Evolutionary conservation across 2,888 invertebrate genomes (phyloP).

Genomic region (Actias luna): DNA sequence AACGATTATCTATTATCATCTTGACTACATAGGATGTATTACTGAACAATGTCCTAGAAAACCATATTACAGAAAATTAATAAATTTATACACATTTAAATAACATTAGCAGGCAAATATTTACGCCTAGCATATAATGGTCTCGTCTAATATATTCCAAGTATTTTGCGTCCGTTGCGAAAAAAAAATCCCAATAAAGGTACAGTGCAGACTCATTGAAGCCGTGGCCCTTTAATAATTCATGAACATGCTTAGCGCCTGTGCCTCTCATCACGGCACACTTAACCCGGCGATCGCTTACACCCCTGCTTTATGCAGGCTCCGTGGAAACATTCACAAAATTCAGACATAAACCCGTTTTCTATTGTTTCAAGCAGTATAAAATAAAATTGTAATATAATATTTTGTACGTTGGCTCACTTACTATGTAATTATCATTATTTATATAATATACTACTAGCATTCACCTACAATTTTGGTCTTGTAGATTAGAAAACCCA

Average conservation of each 20-base stretch:
- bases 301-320: slow-evolving; percentile 47
- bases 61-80: too few species aligned
- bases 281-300: slow-evolving; percentile 56
- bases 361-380: background rate
- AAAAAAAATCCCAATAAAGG: slow-evolving; percentile 57
- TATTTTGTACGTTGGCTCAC: background rate
- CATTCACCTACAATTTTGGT: too few species aligned
- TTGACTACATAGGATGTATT: too few species aligned
- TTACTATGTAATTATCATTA: background rate
- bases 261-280: slow-evolving; percentile 54
- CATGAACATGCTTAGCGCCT: slow-evolving; percentile 65
- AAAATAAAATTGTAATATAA: slow-evolving; percentile 1
- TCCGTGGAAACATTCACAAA: slow-evolving; percentile 19
- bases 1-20: too few species aligned
- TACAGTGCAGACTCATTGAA: slow-evolving; percentile 57
- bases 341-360: slow-evolving; percentile 10
- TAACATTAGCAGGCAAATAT: background rate
- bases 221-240: slow-evolving; percentile 63
- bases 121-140: background rate
- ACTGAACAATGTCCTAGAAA: too few species aligned
- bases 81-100: too few species aligned
- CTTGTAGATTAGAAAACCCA: too few species aligned
- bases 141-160: slow-evolving; percentile 19
- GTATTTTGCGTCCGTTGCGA: slow-evolving; percentile 24
- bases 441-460: background rate